phyloP scores from a whole-genome alignment of 2,113 vertebrate genomes.

The Cryptotis parvus region DNA sequence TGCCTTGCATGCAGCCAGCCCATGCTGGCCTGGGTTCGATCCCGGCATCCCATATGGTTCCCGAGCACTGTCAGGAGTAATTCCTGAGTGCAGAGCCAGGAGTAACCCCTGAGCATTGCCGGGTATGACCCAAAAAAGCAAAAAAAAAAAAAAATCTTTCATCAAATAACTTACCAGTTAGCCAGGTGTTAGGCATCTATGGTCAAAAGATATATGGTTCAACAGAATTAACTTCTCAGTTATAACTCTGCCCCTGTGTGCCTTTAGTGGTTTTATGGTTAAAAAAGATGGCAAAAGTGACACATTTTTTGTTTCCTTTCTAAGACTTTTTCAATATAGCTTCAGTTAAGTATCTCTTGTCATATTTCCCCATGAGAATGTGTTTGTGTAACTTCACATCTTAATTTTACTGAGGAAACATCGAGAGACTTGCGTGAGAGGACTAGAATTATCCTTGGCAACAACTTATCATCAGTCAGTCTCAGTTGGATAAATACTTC shows the following conservation, averaged over 20 bases:
- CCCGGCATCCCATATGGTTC: no score
- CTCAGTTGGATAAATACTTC: background rate
- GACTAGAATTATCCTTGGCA: background rate
- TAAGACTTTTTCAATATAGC: background rate
- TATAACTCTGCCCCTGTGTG: conserved; percentile 53
- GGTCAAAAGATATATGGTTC: conserved; percentile 60
- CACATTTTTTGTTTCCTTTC: background rate
- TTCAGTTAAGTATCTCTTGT: background rate
- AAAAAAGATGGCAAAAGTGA: conserved; percentile 1
- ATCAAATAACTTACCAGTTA: conserved; percentile 63
- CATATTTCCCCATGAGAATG: conserved; percentile 13
- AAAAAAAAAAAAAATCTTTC: conserved; percentile 38
- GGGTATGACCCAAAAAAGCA: no score
- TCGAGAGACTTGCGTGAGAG: background rate
- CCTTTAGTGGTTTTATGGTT: background rate
- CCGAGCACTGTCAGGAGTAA: no score
- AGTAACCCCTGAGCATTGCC: no score
- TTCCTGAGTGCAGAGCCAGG: no score
- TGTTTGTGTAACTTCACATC: background rate
- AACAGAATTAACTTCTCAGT: conserved; percentile 71
- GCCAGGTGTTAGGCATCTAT: conserved; percentile 53
- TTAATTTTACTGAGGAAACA: background rate
- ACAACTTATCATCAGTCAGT: background rate
- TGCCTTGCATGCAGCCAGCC: no score
- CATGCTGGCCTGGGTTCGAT: no score